Evolutionary conservation across 2,113 vertebrate species (phyloP).

Genomic region (Piaya cayana): DNA sequence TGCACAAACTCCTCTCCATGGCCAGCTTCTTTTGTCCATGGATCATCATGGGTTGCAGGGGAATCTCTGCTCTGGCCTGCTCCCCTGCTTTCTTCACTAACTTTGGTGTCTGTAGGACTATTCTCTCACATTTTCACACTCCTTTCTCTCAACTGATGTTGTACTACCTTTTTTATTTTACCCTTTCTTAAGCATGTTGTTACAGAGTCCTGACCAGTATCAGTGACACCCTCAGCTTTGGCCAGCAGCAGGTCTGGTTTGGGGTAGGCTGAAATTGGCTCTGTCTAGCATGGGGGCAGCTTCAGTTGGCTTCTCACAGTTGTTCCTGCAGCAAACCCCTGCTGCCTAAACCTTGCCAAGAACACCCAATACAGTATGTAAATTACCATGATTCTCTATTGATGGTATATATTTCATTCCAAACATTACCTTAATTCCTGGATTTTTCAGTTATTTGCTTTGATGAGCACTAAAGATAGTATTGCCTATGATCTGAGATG

Average conservation of each 20-base stretch:
- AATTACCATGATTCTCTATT: not conserved
- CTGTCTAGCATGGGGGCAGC: not conserved
- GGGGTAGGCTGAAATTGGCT: rapidly evolving
- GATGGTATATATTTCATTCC: not conserved
- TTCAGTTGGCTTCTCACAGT: not conserved
- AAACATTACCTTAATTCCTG: not conserved
- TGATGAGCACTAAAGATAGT: not conserved
- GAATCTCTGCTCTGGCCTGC: not conserved
- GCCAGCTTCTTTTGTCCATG: too few species aligned
- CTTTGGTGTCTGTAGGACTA: not conserved
- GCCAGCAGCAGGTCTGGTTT: not conserved
- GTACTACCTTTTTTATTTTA: not conserved
- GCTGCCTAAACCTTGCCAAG: not conserved
- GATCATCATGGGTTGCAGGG: rapidly evolving
- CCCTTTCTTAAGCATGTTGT: too few species aligned
- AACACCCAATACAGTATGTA: not conserved
- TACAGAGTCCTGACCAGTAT: too few species aligned
- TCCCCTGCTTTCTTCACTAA: not conserved
- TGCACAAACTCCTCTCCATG: too few species aligned
- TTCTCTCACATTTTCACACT: not conserved
- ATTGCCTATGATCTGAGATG: not conserved
- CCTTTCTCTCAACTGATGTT: not conserved
- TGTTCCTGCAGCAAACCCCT: not conserved
- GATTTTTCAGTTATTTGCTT: not conserved
- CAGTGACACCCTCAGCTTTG: too few species aligned